A percentile compares a stretch with the other conserved stretches of the same genome.
Conservation (phyloP, 2,113 vertebrate species). For the Amphilophus citrinellus region DNA sequence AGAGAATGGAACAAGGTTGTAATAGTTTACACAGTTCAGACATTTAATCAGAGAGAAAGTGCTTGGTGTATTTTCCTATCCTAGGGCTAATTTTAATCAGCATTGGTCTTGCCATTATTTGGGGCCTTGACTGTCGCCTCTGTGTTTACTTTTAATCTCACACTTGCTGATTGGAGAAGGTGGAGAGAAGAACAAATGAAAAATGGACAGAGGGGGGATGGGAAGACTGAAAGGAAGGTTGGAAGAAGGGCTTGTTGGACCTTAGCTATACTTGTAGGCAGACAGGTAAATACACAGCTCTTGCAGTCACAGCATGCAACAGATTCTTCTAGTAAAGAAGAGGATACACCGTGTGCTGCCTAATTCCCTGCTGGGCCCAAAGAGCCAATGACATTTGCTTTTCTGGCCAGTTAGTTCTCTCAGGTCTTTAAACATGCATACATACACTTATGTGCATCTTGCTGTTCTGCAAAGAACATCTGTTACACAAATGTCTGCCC, state of each 20-base stretch:
- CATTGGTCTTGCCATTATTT: constrained; percentile 83
- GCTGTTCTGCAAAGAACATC: background rate
- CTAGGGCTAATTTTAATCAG: constrained; percentile 92
- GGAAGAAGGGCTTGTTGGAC: constrained; percentile 34
- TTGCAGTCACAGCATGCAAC: constrained; percentile 37
- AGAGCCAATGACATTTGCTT: constrained; percentile 53
- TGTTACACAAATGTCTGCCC: background rate
- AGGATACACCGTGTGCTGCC: constrained; percentile 17
- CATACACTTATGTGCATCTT: background rate
- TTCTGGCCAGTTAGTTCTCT: constrained; percentile 47
- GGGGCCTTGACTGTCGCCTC: constrained; percentile 82
- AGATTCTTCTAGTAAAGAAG: constrained; percentile 41
- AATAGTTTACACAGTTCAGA: constrained; percentile 74
- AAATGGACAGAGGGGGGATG: background rate
- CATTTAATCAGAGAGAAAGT: constrained; percentile 72
- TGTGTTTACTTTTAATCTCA: constrained; percentile 88
- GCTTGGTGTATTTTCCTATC: constrained; percentile 68
- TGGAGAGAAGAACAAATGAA: constrained; percentile 47
- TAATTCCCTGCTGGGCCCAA: constrained; percentile 50
- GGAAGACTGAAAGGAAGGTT: background rate
- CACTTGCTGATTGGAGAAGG: constrained; percentile 87
- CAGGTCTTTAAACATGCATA: constrained; percentile 4
- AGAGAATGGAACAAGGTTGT: constrained; percentile 42
- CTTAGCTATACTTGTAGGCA: background rate
- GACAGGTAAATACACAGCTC: constrained; percentile 19